Base-by-base conservation (phyloP, 2,888 invertebrate species). In the Archips xylosteana region DNA sequence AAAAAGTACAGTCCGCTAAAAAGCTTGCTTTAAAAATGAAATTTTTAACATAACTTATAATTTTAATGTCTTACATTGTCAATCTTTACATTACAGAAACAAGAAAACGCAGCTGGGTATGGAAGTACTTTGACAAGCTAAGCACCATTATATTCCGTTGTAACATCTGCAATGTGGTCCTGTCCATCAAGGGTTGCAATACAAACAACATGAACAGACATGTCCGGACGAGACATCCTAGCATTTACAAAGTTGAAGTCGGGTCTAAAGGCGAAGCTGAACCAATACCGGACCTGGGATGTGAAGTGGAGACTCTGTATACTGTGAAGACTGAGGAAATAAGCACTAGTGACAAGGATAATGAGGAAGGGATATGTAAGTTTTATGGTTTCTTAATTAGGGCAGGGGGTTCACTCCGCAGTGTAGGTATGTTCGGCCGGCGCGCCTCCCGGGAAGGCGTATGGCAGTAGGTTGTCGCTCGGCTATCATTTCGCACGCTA, bases 151-250 rank as follows among this genome's bases (percentile, higher is more conserved):
- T 93, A 60, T 94, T 90, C 80, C 88, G 90, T 2, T 94, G 94
- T 78, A 89, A 86, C 54, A 75, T 94, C 0, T 94, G 94, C 83
- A 88, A 87, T 45, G 91, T 89, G 0, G 92, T 92, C 3, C 81
- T 94, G 0, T 94, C 94, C 3, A 94, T 94, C 76, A 94, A 94
- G 73, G 94, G 92, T 0, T 93, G 91, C 74, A 94, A 94, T 75
- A 92, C 92, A 0, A 94, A 94, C 78, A 94, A 94, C 66, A 89
- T 94, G 92, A 94, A 94, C 78, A 83, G 94, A 0, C 94, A 94
- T 34, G 87, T 94, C 39, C 78, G 90, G 6, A 88, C 92, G 0
- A 84, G 89, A 12, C 94, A 94, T 76, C 89, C 90, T 0, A 83
- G 80, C 0, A 80, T 89, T 0, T 94, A 87, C 70, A 85, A 85